These are phyloP conservation scores for Hyposmocoma kahamanoa DNA, from an alignment of 1,140 invertebrate genomes.

Conservation along the genomic window DNA sequence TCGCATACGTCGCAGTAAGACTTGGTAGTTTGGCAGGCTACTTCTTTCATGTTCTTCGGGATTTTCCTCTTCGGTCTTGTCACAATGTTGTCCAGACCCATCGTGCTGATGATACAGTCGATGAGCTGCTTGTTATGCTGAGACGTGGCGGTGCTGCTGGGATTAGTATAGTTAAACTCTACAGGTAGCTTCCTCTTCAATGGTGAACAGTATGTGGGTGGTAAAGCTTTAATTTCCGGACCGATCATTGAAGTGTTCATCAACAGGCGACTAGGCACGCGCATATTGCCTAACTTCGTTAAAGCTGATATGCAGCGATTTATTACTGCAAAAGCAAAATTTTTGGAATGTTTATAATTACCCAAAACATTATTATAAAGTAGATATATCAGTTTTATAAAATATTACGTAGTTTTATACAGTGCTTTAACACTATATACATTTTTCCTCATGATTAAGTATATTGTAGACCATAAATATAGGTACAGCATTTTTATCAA, in stretches of 20 bases:
- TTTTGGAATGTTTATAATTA: no score
- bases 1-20: slow-evolving; percentile 56
- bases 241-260: slow-evolving; percentile 32
- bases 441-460: no score
- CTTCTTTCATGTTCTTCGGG: slow-evolving; percentile 41
- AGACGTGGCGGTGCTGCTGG: slow-evolving; percentile 14
- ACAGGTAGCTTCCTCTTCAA: slow-evolving; percentile 48
- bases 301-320: slow-evolving; percentile 50
- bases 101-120: slow-evolving; percentile 38
- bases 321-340: slow-evolving; percentile 47
- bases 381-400: no score
- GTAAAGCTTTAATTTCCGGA: slow-evolving; percentile 30
- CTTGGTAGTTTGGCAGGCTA: slow-evolving; percentile 46
- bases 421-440: no score
- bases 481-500: no score
- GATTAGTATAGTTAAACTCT: slow-evolving; percentile 51
- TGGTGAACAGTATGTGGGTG: slow-evolving; percentile 53
- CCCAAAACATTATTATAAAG: no score
- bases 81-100: slow-evolving; percentile 44
- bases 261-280: slow-evolving; percentile 43
- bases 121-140: slow-evolving; percentile 51
- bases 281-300: slow-evolving; percentile 28
- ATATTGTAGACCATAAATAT: no score
- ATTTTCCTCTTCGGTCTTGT: slow-evolving; percentile 33
- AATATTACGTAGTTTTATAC: no score